Conservation (phyloP, 2,797 vertebrate species). For the Megalops cyprinoides region DNA sequence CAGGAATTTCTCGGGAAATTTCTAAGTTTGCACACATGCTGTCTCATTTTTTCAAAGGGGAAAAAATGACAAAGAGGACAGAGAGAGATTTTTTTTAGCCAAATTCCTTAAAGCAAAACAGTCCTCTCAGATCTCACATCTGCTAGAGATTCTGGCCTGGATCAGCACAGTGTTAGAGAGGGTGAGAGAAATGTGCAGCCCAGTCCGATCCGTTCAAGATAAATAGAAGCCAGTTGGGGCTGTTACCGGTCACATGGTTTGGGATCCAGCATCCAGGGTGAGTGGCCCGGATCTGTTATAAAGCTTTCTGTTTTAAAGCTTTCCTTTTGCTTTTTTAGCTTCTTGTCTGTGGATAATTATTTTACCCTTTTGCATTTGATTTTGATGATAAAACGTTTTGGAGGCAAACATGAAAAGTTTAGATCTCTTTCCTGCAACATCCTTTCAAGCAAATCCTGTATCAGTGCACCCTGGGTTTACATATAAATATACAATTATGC, state of each 20-base stretch:
- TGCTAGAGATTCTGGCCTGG: conserved; percentile 30
- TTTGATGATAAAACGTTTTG: background rate
- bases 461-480: background rate
- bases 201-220: too few species aligned
- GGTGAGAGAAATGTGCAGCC: too few species aligned
- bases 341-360: background rate
- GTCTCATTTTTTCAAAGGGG: background rate
- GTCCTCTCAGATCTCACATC: conserved; percentile 41
- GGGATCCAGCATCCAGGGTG: background rate
- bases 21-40: background rate
- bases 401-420: background rate
- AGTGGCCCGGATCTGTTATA: background rate
- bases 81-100: conserved; percentile 25
- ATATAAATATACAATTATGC: background rate
- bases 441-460: background rate
- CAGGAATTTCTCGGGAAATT: background rate
- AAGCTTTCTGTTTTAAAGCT: background rate
- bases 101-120: conserved; percentile 40
- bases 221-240: too few species aligned
- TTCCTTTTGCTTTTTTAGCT: background rate
- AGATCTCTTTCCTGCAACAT: too few species aligned
- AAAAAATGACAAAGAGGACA: background rate
- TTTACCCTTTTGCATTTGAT: background rate
- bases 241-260: background rate
- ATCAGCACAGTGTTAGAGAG: conserved; percentile 14